phyloP scores from a whole-genome alignment of 2,113 vertebrate genomes.

The Tachysurus fulvidraco region DNA sequence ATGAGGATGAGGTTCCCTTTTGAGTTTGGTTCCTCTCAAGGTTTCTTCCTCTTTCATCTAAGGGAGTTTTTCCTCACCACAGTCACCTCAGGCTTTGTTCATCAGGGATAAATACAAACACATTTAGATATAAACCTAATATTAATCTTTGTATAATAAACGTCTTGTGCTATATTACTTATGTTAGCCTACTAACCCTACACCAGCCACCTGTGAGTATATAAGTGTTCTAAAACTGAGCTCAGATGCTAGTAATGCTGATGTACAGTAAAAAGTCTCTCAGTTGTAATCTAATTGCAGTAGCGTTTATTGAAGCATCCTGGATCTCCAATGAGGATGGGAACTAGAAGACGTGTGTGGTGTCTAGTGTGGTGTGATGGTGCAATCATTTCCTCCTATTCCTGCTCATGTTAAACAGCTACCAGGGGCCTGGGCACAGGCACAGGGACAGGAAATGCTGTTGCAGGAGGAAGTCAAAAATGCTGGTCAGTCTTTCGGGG shows the following conservation, averaged over 20 bases:
- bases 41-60: too few relatives aligned
- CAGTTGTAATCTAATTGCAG: slow-evolving; percentile 14
- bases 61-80: too few relatives aligned
- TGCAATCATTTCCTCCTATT: slow-evolving; percentile 13
- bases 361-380: neutral
- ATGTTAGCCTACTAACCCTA: neutral
- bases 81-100: too few relatives aligned
- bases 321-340: neutral
- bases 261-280: neutral
- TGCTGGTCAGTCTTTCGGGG: slow-evolving; percentile 7
- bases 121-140: neutral
- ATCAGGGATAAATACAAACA: too few relatives aligned
- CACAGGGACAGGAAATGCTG: slow-evolving; percentile 24
- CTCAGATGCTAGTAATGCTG: slow-evolving; percentile 1
- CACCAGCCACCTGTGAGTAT: too few relatives aligned
- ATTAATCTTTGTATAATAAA: too few relatives aligned
- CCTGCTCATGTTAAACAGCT: slow-evolving; percentile 24
- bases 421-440: slow-evolving; percentile 14
- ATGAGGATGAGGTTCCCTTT: too few relatives aligned
- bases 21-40: too few relatives aligned
- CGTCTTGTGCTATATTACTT: too few relatives aligned
- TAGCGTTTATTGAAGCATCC: neutral
- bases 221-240: neutral
- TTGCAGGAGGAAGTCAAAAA: neutral
- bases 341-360: neutral